Evolutionary conservation across 2,888 invertebrate species (phyloP).

Genomic region (Drosophila neoperkinsi): DNA sequence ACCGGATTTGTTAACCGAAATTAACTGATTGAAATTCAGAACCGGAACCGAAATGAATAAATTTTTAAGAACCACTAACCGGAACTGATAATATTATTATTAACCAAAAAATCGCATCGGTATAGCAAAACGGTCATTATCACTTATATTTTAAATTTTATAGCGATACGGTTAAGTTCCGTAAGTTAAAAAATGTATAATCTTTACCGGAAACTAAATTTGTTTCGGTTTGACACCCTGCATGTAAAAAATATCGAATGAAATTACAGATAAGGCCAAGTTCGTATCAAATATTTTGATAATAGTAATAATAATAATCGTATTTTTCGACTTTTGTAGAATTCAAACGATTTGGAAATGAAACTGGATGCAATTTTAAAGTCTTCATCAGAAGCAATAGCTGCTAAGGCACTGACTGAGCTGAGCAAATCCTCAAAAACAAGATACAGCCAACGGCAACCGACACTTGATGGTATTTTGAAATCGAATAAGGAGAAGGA

Average conservation of each 20-base stretch:
- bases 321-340: conserved; percentile 44
- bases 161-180: neutral
- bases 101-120: neutral
- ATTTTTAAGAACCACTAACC: neutral
- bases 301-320: neutral
- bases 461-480: conserved; percentile 30
- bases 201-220: neutral
- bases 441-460: conserved; percentile 57
- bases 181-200: neutral
- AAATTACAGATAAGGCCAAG: neutral
- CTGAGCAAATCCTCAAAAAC: conserved; percentile 82
- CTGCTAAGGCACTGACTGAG: conserved; percentile 85
- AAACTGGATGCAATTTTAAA: conserved; percentile 74
- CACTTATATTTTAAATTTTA: neutral
- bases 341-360: conserved; percentile 51
- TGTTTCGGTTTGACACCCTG: neutral
- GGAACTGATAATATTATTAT: neutral
- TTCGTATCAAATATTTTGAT: neutral
- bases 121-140: neutral
- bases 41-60: neutral
- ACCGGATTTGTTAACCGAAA: neutral
- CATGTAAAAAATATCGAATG: neutral
- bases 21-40: neutral
- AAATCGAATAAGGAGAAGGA: conserved; percentile 46
- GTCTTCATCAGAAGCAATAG: conserved; percentile 84